Conservation (phyloP, 2,888 invertebrate species). For the Andrena haemorrhoa region DNA sequence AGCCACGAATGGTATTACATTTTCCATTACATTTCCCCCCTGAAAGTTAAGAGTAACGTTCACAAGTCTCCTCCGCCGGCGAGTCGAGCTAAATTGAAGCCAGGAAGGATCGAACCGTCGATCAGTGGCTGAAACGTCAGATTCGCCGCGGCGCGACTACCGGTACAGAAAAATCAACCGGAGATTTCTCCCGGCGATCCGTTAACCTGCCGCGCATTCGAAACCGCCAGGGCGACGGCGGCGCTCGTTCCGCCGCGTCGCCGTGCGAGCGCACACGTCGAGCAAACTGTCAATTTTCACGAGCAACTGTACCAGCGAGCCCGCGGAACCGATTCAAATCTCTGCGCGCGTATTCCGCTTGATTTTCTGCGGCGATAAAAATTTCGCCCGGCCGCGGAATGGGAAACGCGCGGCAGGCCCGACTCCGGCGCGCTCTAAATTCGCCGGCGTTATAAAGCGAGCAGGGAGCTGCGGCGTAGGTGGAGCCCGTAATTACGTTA, state of each 20-base stretch:
- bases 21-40: too few species aligned
- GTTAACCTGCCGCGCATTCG: neutral
- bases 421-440: conserved; percentile 25
- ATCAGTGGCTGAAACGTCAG: neutral
- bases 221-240: neutral
- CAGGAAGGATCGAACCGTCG: too few species aligned
- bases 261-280: neutral
- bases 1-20: too few species aligned
- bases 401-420: conserved; percentile 15
- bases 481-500: conserved; percentile 69
- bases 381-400: conserved; percentile 22
- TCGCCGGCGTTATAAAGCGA: conserved; percentile 51
- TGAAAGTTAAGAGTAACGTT: too few species aligned
- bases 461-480: conserved; percentile 40
- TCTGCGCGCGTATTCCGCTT: neutral
- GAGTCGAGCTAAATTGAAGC: too few species aligned
- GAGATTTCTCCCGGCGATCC: neutral
- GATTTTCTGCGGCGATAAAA: conserved; percentile 23
- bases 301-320: neutral
- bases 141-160: neutral
- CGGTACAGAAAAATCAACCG: neutral
- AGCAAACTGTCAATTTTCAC: conserved; percentile 9
- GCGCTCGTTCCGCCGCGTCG: neutral
- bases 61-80: too few species aligned
- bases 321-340: neutral